Evolutionary conservation across 2,113 vertebrate genomes (phyloP), one percentile per base, ranked within the genome.

Genomic region (Sinocyclocheilus grahami): DNA sequence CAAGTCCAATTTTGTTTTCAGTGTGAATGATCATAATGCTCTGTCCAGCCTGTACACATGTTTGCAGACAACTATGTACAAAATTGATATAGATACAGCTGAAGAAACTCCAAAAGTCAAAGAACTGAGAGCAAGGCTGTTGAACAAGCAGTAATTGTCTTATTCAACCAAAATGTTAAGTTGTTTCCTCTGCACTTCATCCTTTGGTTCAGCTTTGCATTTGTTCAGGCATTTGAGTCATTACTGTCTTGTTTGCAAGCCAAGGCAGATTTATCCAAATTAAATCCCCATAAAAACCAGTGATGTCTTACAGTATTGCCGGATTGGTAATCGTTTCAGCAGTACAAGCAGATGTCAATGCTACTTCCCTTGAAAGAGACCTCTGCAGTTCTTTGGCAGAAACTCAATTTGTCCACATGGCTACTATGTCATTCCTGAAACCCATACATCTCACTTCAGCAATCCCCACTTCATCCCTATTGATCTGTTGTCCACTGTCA

Each of bases 391-490:
- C 48, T 77, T 33, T 78, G 79, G 84, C 90, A 87, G 76, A 24
- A 82, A 76, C 58, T 87, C 63, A 85, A 88, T 89, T 81, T 88
- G 80, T 88, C 82, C 87, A 78, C 46, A 80, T 78, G 89, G 91
- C 91, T 91, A 88, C 89, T 42, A 69, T 72, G 58, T 72, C 58
- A 77, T 53, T 20, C 24, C 63, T 42, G 55, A 22, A 74, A 74
- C 71, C 39, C 39, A 46, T 74, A 46, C 85, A 74, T 82, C 82
- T 88, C 83, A 10, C 39, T 39, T 37, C 85, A 85, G 82, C 58
- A 67, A 37, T 63, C 60, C 51, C 88, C 78, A 86, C 84, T 91
- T 90, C 90, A 91, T 91, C 89, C 86, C 46, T 86, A 93, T 89
- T 90, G 90, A 93, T 92, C 89, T 13, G 85, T 80, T 88, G 79